Conservation (phyloP, 2,797 vertebrate species). For the Parauchenoglanis ngamensis region DNA sequence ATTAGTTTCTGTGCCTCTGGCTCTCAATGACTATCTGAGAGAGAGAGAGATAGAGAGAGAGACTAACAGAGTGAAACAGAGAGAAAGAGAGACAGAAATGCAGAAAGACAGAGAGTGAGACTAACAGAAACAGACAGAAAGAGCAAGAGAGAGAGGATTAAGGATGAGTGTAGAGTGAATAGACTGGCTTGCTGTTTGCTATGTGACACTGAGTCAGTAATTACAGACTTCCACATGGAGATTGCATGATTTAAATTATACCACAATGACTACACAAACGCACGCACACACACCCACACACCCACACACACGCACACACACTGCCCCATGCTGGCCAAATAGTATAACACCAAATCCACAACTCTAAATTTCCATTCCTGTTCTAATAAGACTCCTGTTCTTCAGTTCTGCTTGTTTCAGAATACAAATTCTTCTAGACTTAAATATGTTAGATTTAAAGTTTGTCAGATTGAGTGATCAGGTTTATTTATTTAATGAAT, state of each 20-base stretch:
- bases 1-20: not conserved
- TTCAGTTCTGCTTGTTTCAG: not conserved
- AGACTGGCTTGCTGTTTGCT: not conserved
- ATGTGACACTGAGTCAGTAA: slow-evolving; percentile 22
- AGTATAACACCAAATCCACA: not conserved
- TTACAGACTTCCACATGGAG: not conserved
- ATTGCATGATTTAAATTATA: not conserved
- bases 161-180: not conserved
- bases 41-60: not conserved
- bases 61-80: not conserved
- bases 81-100: not conserved
- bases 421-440: not conserved
- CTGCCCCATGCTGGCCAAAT: not conserved
- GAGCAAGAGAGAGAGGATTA: not conserved
- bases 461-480: not conserved
- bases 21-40: not conserved
- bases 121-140: not conserved
- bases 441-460: not conserved
- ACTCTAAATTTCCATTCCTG: not conserved
- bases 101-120: too few species aligned
- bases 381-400: not conserved
- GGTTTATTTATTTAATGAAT: too few species aligned
- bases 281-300: not conserved
- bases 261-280: not conserved
- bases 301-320: not conserved